Base-by-base conservation (phyloP, 1,140 invertebrate genomes). In the Eciton burchellii region DNA sequence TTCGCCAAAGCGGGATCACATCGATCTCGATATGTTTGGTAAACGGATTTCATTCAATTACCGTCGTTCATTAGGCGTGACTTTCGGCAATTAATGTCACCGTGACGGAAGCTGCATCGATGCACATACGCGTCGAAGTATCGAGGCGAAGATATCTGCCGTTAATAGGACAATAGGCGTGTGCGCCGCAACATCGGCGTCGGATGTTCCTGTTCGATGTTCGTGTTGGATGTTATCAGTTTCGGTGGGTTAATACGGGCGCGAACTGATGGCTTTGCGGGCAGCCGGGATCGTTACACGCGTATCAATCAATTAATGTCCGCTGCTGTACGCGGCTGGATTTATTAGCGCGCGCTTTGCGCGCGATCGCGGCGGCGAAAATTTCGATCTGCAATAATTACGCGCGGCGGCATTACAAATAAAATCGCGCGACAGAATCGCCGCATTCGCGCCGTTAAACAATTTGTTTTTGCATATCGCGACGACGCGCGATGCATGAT, bases 221-320 rank as follows among this genome's bases (percentile, higher is more conserved):
- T 47, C 24, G 11, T 11, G 43, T 14, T 35, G 19, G 16, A 9
- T 54, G 16, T 54, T 56, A 77, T 66, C 60, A 77, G 52, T 79
- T 68, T 70, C 41, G 35, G 24, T 14, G 21, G 62, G 11, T 43
- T 54, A 76, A 76, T 68, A 24, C 14, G 26, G 14, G 2, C 21
- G 21, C 24, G 8, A 56, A n/a, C 11, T 43, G 35, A 76, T 54
- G 16, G 5, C 57, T 66, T 66, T 3, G 29, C 59, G 35, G 47
- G 21, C 4, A 43, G 56, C 35, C n/a, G 35, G 35, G 65, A 79
- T 79, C 14, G 52, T 76, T 76, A 76, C 29, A 66, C 35, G 49
- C 63, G 11, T 43, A 45, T 79, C 63, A 70, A 76, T 76, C 74
- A 79, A 79, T 79, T 68, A 70, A 79, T 6, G 35, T 0, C n/a